These are phyloP conservation scores for Heliconius ismenius DNA, from an alignment of 2,888 invertebrate species.

Conservation along the genomic window DNA sequence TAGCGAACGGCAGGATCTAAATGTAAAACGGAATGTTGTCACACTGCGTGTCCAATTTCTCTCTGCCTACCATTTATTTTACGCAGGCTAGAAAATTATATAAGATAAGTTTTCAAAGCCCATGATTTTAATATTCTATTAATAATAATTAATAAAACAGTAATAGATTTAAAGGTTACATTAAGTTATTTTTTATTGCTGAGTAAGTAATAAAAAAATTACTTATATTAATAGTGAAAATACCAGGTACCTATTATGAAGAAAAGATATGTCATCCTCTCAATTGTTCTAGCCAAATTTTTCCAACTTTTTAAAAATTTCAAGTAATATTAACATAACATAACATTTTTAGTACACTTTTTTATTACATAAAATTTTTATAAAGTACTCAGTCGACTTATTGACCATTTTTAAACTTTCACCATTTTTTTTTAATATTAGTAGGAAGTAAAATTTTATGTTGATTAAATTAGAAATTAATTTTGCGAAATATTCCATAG, in stretches of 20 bases:
- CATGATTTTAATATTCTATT: too few species aligned
- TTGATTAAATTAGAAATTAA: constrained; percentile 20
- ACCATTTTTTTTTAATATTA: constrained; percentile 21
- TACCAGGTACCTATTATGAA: too few species aligned
- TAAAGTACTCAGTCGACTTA: neutral
- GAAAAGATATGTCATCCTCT: neutral
- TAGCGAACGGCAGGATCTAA: neutral
- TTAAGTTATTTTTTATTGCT: too few species aligned
- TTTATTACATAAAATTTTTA: neutral
- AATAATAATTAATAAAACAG: too few species aligned
- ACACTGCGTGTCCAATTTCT: too few species aligned
- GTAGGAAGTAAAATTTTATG: constrained; percentile 8
- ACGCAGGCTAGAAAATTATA: too few species aligned
- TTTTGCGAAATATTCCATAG: neutral
- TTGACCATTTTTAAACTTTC: constrained; percentile 14
- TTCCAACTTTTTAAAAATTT: neutral
- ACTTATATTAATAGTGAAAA: too few species aligned
- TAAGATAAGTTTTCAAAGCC: too few species aligned
- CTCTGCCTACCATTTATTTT: too few species aligned
- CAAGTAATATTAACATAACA: neutral
- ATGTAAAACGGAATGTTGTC: too few species aligned
- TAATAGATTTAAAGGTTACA: too few species aligned
- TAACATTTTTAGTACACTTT: constrained; percentile 9
- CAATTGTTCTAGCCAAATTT: neutral
- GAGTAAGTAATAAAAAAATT: too few species aligned